A percentile compares a stretch with the other conserved stretches of the same genome.
phyloP scores from a whole-genome alignment of 2,113 vertebrate genomes.

The Propithecus coquereli region DNA sequence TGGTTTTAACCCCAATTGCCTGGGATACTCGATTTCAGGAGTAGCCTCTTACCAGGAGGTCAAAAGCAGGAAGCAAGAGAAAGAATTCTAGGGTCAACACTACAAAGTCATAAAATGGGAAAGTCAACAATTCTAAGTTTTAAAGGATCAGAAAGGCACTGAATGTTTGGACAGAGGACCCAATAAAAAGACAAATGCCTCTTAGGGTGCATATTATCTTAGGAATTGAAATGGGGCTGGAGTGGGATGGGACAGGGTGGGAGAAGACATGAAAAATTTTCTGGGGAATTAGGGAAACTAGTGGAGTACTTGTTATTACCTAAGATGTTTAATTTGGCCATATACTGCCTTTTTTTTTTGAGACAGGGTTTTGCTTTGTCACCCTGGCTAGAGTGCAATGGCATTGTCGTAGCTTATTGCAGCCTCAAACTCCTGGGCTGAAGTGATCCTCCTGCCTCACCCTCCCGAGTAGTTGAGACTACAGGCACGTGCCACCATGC shows the following conservation, averaged over 20 bases:
- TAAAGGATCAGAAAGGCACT: background rate
- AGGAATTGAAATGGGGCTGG: background rate
- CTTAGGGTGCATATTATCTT: background rate
- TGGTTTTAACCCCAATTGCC: background rate
- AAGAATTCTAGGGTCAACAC: background rate
- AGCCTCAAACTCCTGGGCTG: too few relatives aligned
- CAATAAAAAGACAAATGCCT: background rate
- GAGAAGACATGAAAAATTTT: background rate
- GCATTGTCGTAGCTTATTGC: too few relatives aligned
- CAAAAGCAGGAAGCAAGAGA: slow-evolving; percentile 5
- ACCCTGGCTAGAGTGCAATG: too few relatives aligned
- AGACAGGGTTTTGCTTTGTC: too few relatives aligned
- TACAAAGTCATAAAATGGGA: slow-evolving; percentile 22
- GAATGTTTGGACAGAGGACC: background rate
- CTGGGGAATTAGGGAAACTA: background rate
- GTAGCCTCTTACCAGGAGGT: background rate
- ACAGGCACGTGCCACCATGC: too few relatives aligned
- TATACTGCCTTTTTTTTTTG: background rate
- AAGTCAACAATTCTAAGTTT: background rate
- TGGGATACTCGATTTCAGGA: background rate
- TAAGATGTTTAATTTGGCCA: background rate
- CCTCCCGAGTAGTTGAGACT: too few relatives aligned
- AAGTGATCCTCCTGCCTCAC: too few relatives aligned
- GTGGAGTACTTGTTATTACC: background rate
- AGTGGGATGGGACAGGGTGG: background rate